Conservation (phyloP, 2,888 invertebrate species). For the Calameuta idolon region DNA sequence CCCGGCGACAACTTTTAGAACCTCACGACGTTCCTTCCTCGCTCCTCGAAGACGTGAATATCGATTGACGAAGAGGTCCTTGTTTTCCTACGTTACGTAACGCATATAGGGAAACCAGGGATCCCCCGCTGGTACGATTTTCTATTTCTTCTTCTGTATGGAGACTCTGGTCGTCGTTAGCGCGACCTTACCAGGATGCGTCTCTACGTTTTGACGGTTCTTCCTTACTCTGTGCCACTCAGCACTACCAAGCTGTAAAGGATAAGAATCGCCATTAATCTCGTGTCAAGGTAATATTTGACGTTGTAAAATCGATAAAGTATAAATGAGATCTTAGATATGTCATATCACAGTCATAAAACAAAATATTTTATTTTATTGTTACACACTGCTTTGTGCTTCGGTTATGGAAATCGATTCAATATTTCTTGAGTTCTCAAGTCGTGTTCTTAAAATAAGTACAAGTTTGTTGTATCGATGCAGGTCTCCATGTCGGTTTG, state of each 20-base stretch:
- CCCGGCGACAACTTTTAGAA: conserved; percentile 34
- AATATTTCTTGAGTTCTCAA: too few species aligned
- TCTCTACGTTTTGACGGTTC: not conserved
- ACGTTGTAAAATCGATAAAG: not conserved
- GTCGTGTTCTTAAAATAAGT: too few species aligned
- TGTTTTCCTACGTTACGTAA: not conserved
- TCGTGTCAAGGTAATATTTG: not conserved
- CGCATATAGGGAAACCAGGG: not conserved
- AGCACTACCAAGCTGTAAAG: not conserved
- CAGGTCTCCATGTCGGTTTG: too few species aligned
- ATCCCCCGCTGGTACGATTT: not conserved
- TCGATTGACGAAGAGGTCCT: not conserved
- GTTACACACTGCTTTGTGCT: too few species aligned
- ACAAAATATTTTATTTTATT: too few species aligned
- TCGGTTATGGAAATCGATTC: too few species aligned
- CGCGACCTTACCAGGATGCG: not conserved
- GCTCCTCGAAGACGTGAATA: not conserved
- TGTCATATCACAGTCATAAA: too few species aligned
- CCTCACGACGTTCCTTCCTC: conserved; percentile 22
- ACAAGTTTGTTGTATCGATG: too few species aligned
- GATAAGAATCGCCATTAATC: conserved; percentile 4
- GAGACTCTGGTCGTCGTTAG: not conserved
- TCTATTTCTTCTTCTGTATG: not conserved
- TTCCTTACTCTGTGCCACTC: not conserved
- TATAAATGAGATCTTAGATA: not conserved